Base-by-base conservation (phyloP, 2,113 vertebrate genomes). In the Hepsetus odoe region DNA sequence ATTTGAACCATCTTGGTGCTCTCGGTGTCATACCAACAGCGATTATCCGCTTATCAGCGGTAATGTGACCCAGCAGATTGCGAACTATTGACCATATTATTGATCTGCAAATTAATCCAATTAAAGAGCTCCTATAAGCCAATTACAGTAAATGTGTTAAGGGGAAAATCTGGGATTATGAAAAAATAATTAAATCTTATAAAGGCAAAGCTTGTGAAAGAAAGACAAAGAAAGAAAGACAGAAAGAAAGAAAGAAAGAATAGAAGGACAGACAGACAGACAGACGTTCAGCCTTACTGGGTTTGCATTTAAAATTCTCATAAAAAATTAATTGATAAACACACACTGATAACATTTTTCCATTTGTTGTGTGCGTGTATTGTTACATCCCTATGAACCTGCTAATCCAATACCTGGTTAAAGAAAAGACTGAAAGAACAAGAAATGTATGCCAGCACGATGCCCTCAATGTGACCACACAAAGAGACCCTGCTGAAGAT, bases 41-140 rank as follows among this genome's bases (percentile, higher is more conserved):
- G 65, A 80, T 83, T 80, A 82, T 72, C 44, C 44, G 73, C 69
- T 46, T 86, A 89, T 89, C 85, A 82, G 79, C 30, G 33, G 40
- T 40, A 77, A 74, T 38, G 76, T 68, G 82, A 79, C 77, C 72
- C 5, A 11, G 72, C 74, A 80, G 86, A 90, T 90, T 84, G 86
- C 83, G 74, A 85, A 88, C 84, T 85, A 80, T 79, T 85, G 83
- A 88, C 77, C 53, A 87, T 83, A 85, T 83, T n/a, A 89, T 82
- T 84, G 85, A 89, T 89, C 86, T 86, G 74, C 74, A 87, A 89
- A 91, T 91, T 88, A 93, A 91, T 90, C 88, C 86, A 89, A 89
- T 92, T 91, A 87, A 86, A 79, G 77, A 38, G 82, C 35, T 82
- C 83, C 82, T 86, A 86, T 72, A 85, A 81, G 87, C 77, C 79